phyloP scores from a whole-genome alignment of 2,797 vertebrate species.

The Crocodylus rhombifer region DNA sequence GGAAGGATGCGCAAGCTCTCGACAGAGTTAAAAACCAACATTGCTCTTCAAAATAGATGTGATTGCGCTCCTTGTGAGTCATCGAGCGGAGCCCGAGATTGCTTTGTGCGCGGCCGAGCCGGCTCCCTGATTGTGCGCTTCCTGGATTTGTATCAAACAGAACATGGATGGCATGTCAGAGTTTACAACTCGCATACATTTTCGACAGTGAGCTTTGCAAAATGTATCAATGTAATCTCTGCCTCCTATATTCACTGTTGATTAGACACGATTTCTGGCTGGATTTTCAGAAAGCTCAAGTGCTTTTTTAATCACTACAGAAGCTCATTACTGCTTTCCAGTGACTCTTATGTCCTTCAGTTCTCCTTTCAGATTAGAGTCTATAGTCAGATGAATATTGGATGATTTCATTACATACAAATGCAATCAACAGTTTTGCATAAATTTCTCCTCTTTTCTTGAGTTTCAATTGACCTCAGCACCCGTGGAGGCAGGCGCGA shows the following conservation, averaged over 20 bases:
- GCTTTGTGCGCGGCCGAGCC: conserved; percentile 79
- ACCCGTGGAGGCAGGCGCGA: conserved; percentile 86
- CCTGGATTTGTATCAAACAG: conserved; percentile 76
- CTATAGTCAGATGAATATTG: conserved; percentile 90
- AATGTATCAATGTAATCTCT: conserved; percentile 84
- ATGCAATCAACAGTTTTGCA: conserved; percentile 92
- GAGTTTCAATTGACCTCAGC: conserved; percentile 90
- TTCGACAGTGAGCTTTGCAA: conserved; percentile 81
- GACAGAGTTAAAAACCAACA: conserved; percentile 66
- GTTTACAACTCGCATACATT: conserved; percentile 84
- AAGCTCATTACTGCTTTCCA: conserved; percentile 88
- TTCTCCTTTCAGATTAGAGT: conserved; percentile 89
- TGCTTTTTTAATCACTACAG: conserved; percentile 94
- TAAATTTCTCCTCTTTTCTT: conserved; percentile 89
- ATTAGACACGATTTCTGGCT: conserved; percentile 89
- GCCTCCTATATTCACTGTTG: conserved; percentile 88
- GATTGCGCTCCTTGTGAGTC: conserved; percentile 79
- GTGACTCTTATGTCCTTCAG: conserved; percentile 88
- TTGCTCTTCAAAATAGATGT: conserved; percentile 78
- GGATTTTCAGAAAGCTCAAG: conserved; percentile 87
- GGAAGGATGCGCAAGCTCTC: conserved; percentile 60
- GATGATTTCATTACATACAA: conserved; percentile 92
- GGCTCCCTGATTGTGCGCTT: conserved; percentile 79
- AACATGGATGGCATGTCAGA: conserved; percentile 76
- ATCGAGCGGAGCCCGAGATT: conserved; percentile 71